Percentiles rank a stretch among this genome's conserved stretches.
Conservation (phyloP, 2,888 invertebrate genomes). For the Hypomecis atomaria region DNA sequence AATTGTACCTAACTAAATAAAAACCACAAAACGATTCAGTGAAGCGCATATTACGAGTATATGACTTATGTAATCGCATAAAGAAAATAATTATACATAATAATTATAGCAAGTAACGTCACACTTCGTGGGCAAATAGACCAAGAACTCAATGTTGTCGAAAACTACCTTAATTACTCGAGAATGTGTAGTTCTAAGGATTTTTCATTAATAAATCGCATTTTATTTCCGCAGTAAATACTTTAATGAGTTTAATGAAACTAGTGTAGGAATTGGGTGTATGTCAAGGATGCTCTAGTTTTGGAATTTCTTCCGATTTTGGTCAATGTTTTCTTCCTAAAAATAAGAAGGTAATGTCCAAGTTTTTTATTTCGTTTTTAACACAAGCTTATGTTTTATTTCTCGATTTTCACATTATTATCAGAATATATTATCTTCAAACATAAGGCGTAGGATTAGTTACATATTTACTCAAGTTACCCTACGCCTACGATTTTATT, state of each 20-base stretch:
- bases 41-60: slow-evolving; percentile 39
- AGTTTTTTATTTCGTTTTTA: background rate
- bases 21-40: slow-evolving; percentile 33
- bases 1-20: slow-evolving; percentile 27
- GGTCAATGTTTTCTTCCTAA: background rate
- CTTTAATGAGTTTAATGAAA: slow-evolving; percentile 2
- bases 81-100: slow-evolving; percentile 51
- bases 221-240: slow-evolving; percentile 14
- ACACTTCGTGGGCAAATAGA: slow-evolving; percentile 64
- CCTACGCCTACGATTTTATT: no score
- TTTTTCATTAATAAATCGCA: slow-evolving; percentile 22
- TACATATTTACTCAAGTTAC: no score
- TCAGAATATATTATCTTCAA: no score
- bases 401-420: no score
- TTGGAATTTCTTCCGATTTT: slow-evolving; percentile 2
- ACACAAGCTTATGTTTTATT: background rate
- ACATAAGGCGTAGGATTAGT: no score
- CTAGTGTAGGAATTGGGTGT: slow-evolving; percentile 2
- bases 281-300: slow-evolving; percentile 7
- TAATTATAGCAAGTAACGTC: slow-evolving; percentile 51
- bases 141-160: slow-evolving; percentile 52
- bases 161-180: slow-evolving; percentile 31
- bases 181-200: slow-evolving; percentile 28
- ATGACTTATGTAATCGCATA: slow-evolving; percentile 49
- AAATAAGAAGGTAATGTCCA: no score